Evolutionary conservation across 2,888 invertebrate genomes (phyloP).

Genomic region (Sipha maydis): DNA sequence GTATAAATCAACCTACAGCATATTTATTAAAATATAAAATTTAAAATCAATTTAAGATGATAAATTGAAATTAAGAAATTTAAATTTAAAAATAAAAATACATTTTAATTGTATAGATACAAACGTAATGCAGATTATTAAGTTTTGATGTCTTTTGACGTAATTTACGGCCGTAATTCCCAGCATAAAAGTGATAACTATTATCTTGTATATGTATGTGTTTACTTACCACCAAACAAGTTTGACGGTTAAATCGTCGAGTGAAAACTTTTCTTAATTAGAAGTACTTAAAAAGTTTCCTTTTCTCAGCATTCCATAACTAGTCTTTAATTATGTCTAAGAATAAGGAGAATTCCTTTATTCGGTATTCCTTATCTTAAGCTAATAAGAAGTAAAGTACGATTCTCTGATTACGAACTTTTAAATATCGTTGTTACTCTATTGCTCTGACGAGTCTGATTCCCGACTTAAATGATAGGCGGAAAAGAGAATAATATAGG

Average conservation of each 20-base stretch:
- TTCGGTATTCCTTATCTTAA: constrained; percentile 35
- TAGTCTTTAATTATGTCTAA: constrained; percentile 41
- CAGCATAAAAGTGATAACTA: constrained; percentile 31
- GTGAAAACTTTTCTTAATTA: constrained; percentile 56
- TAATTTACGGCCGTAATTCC: neutral
- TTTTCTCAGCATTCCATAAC: constrained; percentile 14
- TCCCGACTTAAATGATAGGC: neutral
- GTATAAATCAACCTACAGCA: no score
- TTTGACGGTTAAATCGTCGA: constrained; percentile 40
- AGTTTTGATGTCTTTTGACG: neutral
- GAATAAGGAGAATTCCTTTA: constrained; percentile 24
- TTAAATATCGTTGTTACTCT: neutral
- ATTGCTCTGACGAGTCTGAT: constrained; percentile 20
- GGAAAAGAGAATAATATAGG: neutral
- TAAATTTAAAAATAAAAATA: no score
- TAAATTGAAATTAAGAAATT: no score
- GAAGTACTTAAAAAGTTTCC: constrained; percentile 55
- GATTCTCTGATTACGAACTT: constrained; percentile 39
- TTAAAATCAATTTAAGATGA: no score
- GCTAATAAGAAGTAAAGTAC: constrained; percentile 18
- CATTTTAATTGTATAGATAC: no score
- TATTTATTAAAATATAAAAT: no score
- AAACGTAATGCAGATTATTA: neutral
- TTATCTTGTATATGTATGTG: constrained; percentile 26
- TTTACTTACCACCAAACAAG: constrained; percentile 37